Evolutionary conservation across 2,797 vertebrate genomes (phyloP).

Genomic region (Prunella strophiata): DNA sequence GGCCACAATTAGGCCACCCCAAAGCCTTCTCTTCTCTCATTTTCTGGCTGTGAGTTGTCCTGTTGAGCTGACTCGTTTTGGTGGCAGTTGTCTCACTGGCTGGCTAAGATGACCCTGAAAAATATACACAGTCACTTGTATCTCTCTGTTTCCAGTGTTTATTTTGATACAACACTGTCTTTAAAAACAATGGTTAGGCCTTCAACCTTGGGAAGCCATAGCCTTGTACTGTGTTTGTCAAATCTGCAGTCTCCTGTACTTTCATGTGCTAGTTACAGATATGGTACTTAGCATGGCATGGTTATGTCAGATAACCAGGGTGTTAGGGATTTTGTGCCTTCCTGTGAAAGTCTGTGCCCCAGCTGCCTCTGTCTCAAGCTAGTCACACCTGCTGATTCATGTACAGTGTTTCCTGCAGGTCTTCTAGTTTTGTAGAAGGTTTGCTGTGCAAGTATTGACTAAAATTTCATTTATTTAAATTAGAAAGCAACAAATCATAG

Average conservation of each 20-base stretch:
- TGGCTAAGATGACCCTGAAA: not conserved
- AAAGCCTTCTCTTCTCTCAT: not conserved
- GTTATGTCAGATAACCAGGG: not conserved
- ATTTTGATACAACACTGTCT: not conserved
- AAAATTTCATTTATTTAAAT: not conserved
- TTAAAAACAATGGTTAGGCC: not conserved
- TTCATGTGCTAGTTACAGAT: not conserved
- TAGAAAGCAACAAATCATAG: not conserved
- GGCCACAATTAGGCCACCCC: not conserved
- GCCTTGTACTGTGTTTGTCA: not conserved
- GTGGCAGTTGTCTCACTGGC: not conserved
- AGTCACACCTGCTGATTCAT: not conserved
- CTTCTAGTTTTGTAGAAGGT: not conserved
- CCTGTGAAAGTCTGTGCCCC: not conserved
- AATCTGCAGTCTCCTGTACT: not conserved
- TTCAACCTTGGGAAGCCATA: accelerated
- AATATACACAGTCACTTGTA: accelerated
- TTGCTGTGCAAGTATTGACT: not conserved
- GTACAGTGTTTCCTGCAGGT: accelerated
- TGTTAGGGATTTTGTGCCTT: accelerated
- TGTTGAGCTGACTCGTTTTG: not conserved
- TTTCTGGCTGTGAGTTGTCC: not conserved
- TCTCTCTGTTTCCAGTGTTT: not conserved
- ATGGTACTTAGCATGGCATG: accelerated
- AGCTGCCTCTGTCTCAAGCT: not conserved